These are phyloP conservation scores for Darwinula stevensoni DNA, from an alignment of 2,888 invertebrate species.

Conservation along the genomic window DNA sequence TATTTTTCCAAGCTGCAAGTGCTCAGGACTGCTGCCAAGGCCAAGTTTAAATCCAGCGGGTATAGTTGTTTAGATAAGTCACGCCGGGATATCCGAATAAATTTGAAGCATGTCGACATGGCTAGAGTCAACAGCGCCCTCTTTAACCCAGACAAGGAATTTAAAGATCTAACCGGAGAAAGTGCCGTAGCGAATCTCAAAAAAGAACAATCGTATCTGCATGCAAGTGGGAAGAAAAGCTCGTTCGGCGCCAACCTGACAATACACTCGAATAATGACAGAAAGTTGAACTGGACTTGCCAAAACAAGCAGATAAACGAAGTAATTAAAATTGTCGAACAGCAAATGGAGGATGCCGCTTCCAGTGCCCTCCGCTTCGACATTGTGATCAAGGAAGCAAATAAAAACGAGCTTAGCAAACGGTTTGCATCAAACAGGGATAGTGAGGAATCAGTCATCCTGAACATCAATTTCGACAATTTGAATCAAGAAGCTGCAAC, in stretches of 20 bases:
- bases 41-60: conserved; percentile 2
- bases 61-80: conserved; percentile 2
- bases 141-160: conserved; percentile 1
- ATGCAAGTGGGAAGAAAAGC: background rate
- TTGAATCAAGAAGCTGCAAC: background rate
- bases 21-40: conserved; percentile 1
- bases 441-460: background rate
- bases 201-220: background rate
- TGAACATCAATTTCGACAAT: background rate
- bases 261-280: conserved; percentile 1
- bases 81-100: background rate
- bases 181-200: conserved; percentile 1
- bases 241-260: background rate
- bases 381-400: conserved; percentile 1
- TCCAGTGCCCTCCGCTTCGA: background rate
- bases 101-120: conserved; percentile 1
- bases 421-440: background rate
- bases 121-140: background rate
- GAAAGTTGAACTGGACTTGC: background rate
- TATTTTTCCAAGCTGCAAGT: background rate
- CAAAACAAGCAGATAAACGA: background rate
- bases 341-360: background rate
- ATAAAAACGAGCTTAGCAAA: background rate
- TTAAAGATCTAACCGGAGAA: background rate
- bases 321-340: background rate